Base-by-base conservation (phyloP, 2,888 invertebrate species). In the Heteromyza rotundicornis region DNA sequence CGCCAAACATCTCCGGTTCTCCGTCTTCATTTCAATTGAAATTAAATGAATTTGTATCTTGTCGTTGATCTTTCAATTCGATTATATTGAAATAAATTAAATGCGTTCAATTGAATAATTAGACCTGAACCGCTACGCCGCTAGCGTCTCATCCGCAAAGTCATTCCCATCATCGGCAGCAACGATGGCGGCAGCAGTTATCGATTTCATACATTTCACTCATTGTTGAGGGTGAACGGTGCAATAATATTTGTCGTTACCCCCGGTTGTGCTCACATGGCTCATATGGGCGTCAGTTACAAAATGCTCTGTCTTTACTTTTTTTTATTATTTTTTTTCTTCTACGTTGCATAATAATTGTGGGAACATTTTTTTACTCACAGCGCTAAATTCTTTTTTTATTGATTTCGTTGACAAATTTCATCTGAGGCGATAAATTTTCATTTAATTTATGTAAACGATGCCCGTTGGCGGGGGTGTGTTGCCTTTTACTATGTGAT, bases 61-160 rank as follows among this genome's bases (percentile, higher is more conserved):
- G 68, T 59, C 66, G 64, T 59, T 69, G 78, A 77, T 77, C 76
- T 72, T 78, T 76, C 76, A 79, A 80, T 79, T 79, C 78, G 79
- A 79, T 80, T 79, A 79, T 75, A 79, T 76, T 75, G 76, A 76
- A 75, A 74, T 74, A 74, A 74, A 74, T 74, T 70, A 76, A 76
- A 74, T 65, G 73, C 73, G 75, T 71, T 76, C 74, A 74, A 74
- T 74, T 74, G 74, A 74, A 74, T 76, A 74, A 74, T 76, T 76
- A 76, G 76, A 23, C 47, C 47, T 47, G 10, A 40, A 3, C 27
- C 40, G 40, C 40, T n/a, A 3, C 47, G 20, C 47, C 47, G 47
- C 19, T 19, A 3, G n/a, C n/a, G 40, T 7, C 40, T 2, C 20
- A 47, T 17, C 47, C 20, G 20, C 47, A 2, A 40, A 40, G 14